Percentiles rank a stretch among this genome's conserved stretches.
These are phyloP conservation scores for Dasypogon diadema DNA, from an alignment of 2,888 invertebrate species.

Conservation along the genomic window DNA sequence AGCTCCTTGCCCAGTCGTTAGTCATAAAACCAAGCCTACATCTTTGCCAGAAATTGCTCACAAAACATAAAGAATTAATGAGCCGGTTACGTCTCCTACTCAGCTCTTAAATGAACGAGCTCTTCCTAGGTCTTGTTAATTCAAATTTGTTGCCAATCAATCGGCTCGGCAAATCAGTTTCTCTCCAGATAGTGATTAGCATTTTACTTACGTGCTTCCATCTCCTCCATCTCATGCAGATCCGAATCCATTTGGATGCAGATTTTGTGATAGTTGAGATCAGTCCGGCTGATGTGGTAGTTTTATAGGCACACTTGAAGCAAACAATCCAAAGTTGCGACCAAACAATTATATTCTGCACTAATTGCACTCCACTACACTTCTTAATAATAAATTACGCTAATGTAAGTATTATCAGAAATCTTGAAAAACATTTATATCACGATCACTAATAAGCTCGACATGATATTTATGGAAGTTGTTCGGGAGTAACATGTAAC, in stretches of 20 bases:
- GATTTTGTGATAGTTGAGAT: background rate
- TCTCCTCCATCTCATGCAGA: conserved; percentile 29
- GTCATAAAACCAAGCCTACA: background rate
- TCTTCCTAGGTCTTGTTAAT: no score
- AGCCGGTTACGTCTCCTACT: background rate
- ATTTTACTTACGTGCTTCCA: conserved; percentile 52
- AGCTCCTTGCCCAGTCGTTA: background rate
- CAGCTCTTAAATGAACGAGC: background rate
- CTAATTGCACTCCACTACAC: conserved; percentile 22
- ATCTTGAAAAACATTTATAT: conserved; percentile 1
- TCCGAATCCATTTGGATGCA: conserved; percentile 46
- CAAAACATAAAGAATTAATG: background rate
- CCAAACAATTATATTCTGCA: conserved; percentile 29
- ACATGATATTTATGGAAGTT: background rate
- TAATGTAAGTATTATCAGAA: conserved; percentile 30
- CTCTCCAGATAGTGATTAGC: background rate
- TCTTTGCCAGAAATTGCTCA: background rate
- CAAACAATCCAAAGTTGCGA: background rate
- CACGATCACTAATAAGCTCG: background rate
- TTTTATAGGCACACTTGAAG: background rate
- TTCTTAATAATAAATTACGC: conserved; percentile 4
- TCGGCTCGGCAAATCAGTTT: background rate
- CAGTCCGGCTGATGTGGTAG: background rate
- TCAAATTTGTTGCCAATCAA: no score
- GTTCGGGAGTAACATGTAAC: background rate